Conservation (phyloP, 2,888 invertebrate species). For the Tetramorium bicarinatum region DNA sequence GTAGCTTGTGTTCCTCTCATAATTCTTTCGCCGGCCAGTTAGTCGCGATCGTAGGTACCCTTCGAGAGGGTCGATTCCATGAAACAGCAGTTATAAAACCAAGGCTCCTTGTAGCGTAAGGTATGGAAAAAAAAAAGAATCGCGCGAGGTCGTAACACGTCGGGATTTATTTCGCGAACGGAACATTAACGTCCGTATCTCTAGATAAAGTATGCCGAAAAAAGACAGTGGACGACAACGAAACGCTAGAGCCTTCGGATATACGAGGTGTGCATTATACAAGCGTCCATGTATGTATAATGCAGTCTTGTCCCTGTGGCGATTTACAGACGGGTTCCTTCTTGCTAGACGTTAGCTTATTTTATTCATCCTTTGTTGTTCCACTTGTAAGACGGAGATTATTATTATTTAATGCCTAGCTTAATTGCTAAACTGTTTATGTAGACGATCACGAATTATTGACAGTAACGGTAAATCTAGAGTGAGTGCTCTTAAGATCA, state of each 20-base stretch:
- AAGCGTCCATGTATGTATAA: neutral
- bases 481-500: neutral
- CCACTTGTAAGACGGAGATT: neutral
- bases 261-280: neutral
- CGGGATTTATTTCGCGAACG: conserved; percentile 48
- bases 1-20: conserved; percentile 55
- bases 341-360: neutral
- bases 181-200: conserved; percentile 49
- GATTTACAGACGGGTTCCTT: neutral
- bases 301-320: neutral
- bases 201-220: conserved; percentile 42
- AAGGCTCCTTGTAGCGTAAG: conserved; percentile 9
- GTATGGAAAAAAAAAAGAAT: neutral
- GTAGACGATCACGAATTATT: neutral
- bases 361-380: neutral
- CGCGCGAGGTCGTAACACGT: conserved; percentile 37
- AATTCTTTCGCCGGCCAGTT: conserved; percentile 47
- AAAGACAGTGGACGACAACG: conserved; percentile 17
- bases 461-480: neutral
- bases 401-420: conserved; percentile 9
- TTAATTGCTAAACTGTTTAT: neutral
- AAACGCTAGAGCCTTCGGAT: conserved; percentile 24
- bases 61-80: conserved; percentile 43
- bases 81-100: conserved; percentile 50
- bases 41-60: conserved; percentile 42